Base-by-base conservation (phyloP, 2,113 vertebrate genomes). In the Semicossyphus pulcher region DNA sequence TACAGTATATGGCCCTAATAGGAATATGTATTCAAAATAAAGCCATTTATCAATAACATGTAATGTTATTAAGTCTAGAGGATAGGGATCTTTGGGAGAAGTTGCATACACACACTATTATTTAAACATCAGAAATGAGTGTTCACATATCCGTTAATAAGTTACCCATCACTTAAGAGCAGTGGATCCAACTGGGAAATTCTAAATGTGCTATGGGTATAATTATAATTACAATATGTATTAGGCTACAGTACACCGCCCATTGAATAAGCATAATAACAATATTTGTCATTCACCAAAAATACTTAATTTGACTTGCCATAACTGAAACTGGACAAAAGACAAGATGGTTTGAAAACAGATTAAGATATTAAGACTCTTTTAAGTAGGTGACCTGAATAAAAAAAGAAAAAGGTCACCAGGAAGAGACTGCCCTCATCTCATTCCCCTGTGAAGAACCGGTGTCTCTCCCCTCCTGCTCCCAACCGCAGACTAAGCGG, bases 211-310 rank as follows among this genome's bases (percentile, higher is more conserved):
- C 23, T 60, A 67, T 49, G 29, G 56, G 56, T 68, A 53, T 62
- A 34, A 76, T 78, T 65, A 73, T 53, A 72, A 82, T 63, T 54
- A 72, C 57, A 68, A 64, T 48, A 61, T 53, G 37, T 45, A 37
- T 42, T 57, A 54, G 34, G 26, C 39, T 74, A 54, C 25, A 73
- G 48, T 37, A 47, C 73, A 70, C 36, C 3, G 29, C 31, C 71
- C 56, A 23, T 85, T 62, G 9, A 69, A 81, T 72, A 69, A 83
- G 59, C 31, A 73, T 51, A 65, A 80, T 48, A 80, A 76, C 65
- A 77, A 77, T 78, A 87, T 65, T 85, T 53, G 63, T 81, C 60
- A 76, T 73, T 73, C 57, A 86, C 69, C 54, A 79, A 79, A 76
- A 76, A 73, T 51, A 48, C 16, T 42, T 49, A 39, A 61, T 53